Evolutionary conservation across 2,797 vertebrate species (phyloP).

Genomic region (Halcyon leucocephala): DNA sequence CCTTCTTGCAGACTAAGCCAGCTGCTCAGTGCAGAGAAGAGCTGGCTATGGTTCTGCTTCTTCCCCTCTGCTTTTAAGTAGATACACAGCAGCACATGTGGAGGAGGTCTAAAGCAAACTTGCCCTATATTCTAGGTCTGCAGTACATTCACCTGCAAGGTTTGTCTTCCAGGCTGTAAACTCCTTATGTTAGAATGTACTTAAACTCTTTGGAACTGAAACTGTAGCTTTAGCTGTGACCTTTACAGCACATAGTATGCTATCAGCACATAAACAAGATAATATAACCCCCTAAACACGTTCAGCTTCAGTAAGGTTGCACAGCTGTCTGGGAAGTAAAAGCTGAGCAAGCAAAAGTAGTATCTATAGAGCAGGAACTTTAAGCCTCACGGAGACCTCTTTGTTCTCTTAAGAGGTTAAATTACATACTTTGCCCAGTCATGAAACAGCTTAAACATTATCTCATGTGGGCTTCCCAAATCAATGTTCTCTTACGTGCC

Average conservation of each 20-base stretch:
- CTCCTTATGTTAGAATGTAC: background rate
- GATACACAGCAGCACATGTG: background rate
- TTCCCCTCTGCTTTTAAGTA: background rate
- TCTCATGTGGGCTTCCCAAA: constrained; percentile 14
- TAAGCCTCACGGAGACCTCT: background rate
- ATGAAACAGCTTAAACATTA: background rate
- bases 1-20: background rate
- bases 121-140: background rate
- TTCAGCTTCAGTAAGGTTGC: background rate
- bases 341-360: constrained; percentile 43
- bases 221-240: constrained; percentile 26
- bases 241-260: background rate
- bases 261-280: background rate
- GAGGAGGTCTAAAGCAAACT: background rate
- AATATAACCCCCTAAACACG: background rate
- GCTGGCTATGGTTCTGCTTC: background rate
- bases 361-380: background rate
- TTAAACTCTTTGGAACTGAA: background rate
- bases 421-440: constrained; percentile 17
- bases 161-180: background rate
- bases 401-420: constrained; percentile 44
- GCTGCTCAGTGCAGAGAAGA: background rate
- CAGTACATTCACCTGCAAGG: background rate
- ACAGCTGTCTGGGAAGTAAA: constrained; percentile 13
- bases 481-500: background rate